Conservation (phyloP, 30 jellyfish, hydroid and myxozoan species). For the Pseudorhiza aurosa region DNA sequence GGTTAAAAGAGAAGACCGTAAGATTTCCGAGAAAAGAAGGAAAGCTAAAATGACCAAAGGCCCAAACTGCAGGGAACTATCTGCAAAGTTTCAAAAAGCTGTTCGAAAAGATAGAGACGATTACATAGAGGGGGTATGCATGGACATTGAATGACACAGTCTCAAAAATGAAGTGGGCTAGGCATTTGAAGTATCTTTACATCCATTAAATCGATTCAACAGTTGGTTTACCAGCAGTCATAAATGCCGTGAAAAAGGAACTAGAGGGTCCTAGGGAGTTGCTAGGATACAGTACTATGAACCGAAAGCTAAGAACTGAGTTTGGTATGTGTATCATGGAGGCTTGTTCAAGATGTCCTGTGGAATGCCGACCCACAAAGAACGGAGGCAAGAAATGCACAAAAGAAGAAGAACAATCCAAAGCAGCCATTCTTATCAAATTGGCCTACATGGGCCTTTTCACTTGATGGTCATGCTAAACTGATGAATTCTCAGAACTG, state of each 20-base stretch:
- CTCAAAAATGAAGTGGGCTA: too few relatives aligned
- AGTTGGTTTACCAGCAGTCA: too few relatives aligned
- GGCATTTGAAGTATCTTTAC: too few relatives aligned
- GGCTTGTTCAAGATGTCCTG: conserved; percentile 48
- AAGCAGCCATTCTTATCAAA: conserved; percentile 52
- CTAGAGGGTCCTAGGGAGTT: conserved; percentile 74
- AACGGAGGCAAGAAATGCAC: conserved; percentile 11
- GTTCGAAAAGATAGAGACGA: too few relatives aligned
- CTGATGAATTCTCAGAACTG: conserved; percentile 42
- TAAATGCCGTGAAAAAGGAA: conserved; percentile 48
- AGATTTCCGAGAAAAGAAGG: too few relatives aligned
- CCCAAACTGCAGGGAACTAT: too few relatives aligned
- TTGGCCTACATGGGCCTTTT: conserved; percentile 50
- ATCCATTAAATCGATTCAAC: too few relatives aligned
- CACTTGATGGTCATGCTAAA: conserved; percentile 68
- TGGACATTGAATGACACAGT: too few relatives aligned
- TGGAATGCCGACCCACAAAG: conserved; percentile 50
- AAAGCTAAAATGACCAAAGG: too few relatives aligned
- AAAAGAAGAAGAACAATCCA: conserved; percentile 43
- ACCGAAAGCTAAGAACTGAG: conserved; percentile 40
- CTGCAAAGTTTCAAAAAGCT: too few relatives aligned
- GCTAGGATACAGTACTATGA: conserved; percentile 47
- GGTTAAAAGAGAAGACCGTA: too few relatives aligned
- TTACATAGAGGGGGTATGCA: too few relatives aligned
- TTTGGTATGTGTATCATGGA: conserved; percentile 38